Base-by-base conservation (phyloP, 2,113 vertebrate species). In the Chelonoidis abingdonii region DNA sequence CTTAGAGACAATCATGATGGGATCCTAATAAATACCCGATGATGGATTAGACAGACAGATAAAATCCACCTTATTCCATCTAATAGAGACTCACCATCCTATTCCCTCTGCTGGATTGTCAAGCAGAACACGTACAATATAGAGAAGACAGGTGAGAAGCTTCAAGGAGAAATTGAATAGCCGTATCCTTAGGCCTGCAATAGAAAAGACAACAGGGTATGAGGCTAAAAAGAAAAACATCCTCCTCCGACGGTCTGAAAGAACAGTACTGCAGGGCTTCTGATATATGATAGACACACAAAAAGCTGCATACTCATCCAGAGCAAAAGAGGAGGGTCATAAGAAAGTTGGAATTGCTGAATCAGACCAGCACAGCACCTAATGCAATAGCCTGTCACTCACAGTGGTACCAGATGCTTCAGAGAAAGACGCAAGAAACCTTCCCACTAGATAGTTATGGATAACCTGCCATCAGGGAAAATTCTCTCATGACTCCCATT, bases 131-230 rank as follows among this genome's bases (percentile, higher is more conserved):
- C 99, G 99, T 5, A 99, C 94, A 0, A 99, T 99, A 97, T 99
- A 99, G 14, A 99, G 98, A 56, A 98, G 98, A 86, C 99, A 99
- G 90, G 99, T 99, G 87, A 99, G 98, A 53, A 99, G 98, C 98
- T 99, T 99, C 98, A 99, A 98, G 0, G 99, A 99, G 97, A 99
- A 99, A 98, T 99, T 99, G 98, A 99, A 99, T 87, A 99, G 98
- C 38, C 99, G 99, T 92, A 99, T 99, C 98, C 99, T 98, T 95
- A 99, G 98, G 94, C 99, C 99, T 99, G 97, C 0, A 4, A 84
- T 3, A 59, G 56, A 44, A 86, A n/a, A n/a, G 9, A 44, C 29
- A 27, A 0, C 6, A 86, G 29, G 1, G 56, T 80, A 2, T 10
- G 38, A 79, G 21, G 72, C 3, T 12, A 54, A 47, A 83, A 27